Evolutionary conservation across 1,140 invertebrate genomes (phyloP).

Genomic region (Leptopilina boulardi): DNA sequence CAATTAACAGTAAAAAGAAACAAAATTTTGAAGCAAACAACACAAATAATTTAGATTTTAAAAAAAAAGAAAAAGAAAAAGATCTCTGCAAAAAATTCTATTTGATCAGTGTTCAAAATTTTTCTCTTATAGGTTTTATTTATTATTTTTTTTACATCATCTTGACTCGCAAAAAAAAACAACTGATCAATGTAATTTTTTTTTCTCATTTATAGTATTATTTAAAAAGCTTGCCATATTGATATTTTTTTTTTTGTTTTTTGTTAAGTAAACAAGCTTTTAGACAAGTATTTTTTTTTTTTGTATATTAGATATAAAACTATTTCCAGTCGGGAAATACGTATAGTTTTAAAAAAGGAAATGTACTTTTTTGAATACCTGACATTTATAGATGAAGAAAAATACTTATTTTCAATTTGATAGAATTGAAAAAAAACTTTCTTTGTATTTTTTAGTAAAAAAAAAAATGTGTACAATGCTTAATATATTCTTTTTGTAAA

Average conservation of each 20-base stretch:
- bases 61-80: background rate
- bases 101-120: background rate
- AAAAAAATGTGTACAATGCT: background rate
- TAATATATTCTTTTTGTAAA: conserved; percentile 27
- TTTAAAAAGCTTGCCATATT: conserved; percentile 28
- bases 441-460: background rate
- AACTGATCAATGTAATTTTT: conserved; percentile 3
- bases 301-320: background rate
- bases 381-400: no score
- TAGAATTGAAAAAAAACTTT: background rate
- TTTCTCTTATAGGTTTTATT: background rate
- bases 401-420: no score
- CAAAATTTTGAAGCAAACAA: background rate
- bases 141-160: background rate
- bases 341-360: background rate
- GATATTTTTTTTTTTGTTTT: background rate
- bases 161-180: background rate
- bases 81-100: background rate
- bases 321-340: background rate
- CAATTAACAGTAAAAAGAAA: background rate
- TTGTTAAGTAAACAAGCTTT: background rate
- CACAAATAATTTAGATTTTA: no score
- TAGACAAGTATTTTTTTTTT: conserved; percentile 13
- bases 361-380: no score
- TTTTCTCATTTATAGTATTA: background rate